Evolutionary conservation across 2,113 vertebrate genomes (phyloP), one percentile per base, ranked within the genome.

Genomic region (Orthochromis malagaraziensis): DNA sequence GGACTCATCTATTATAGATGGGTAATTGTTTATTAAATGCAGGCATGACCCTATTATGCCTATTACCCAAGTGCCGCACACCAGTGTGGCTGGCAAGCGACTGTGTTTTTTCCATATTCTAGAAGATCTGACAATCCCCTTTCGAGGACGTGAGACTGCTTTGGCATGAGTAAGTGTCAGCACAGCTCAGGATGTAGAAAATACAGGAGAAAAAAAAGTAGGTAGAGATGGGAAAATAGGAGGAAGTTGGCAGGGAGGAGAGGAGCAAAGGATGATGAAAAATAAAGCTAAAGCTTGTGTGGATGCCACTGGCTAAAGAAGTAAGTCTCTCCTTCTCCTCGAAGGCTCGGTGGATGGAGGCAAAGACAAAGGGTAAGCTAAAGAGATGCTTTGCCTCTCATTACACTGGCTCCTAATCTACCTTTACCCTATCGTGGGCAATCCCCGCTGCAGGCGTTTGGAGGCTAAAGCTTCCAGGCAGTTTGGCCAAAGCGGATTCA

Each of bases 21-120:
- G 94, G 93, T 97, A 97, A 97, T 96, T 97, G 96, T 97, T 97
- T 97, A 97, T 97, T 97, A 97, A 97, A 97, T 96, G 96, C 96
- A 95, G 93, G 89, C 94, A 95, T 96, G 96, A 97, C 96, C 96
- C 96, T 95, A 96, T 97, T 96, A 96, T 93, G 94, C 95, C 95
- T 95, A 95, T 96, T 96, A 96, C 90, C 95, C 93, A 24, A 81
- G 89, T 83, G 88, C 91, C 33, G 86, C 89, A 84, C 92, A 87
- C 84, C 81, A 87, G 90, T 60, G 77, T 12, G 89, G 75, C 88
- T 84, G 84, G 81, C 87, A 55, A 89, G 79, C 17, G 81, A 89
- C 89, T 82, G 90, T 81, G 83, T 93, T 93, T 94, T 68, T 92
- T 92, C 90, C 92, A 94, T 93, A 93, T 94, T 94, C 90, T 81